These are phyloP conservation scores for Drosophila pullipes DNA, from an alignment of 2,888 invertebrate species.

Conservation along the genomic window DNA sequence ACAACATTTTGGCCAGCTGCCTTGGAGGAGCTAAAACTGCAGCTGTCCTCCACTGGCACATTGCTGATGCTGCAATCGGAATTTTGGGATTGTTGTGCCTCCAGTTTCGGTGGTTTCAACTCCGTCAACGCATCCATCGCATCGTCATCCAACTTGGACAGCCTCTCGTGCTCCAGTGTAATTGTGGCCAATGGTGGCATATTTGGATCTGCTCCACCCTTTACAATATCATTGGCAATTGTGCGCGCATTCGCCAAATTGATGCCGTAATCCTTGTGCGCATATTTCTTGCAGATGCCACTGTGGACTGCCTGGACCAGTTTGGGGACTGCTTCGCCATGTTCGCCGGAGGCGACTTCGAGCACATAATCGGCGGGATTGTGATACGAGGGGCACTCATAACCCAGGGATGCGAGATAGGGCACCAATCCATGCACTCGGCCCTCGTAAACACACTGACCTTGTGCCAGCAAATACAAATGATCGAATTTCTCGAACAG, in stretches of 20 bases:
- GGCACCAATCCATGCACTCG: conserved; percentile 93
- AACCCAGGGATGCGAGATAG: conserved; percentile 93
- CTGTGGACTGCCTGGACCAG: conserved; percentile 93
- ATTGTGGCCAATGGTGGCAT: conserved; percentile 72
- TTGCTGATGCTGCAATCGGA: conserved; percentile 83
- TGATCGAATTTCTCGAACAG: conserved; percentile 98
- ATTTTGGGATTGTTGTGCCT: conserved; percentile 79
- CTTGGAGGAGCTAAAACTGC: conserved; percentile 79
- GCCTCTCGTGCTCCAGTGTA: conserved; percentile 85
- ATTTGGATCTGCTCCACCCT: conserved; percentile 84
- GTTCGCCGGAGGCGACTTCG: conserved; percentile 98
- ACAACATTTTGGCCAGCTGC: conserved; percentile 84
- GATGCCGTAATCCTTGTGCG: conserved; percentile 82
- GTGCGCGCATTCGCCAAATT: conserved; percentile 67
- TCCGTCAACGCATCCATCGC: conserved; percentile 76
- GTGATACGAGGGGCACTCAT: conserved; percentile 97
- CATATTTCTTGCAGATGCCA: conserved; percentile 90
- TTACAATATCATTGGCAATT: conserved; percentile 88
- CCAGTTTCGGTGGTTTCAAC: conserved; percentile 86
- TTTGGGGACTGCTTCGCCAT: conserved; percentile 95
- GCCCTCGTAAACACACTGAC: conserved; percentile 97
- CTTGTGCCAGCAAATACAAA: conserved; percentile 95
- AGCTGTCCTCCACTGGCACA: conserved; percentile 78
- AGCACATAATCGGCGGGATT: conserved; percentile 99
- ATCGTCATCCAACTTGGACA: conserved; percentile 85